These are phyloP conservation scores for Macaria liturata DNA, from an alignment of 2,888 invertebrate species.

Conservation along the genomic window DNA sequence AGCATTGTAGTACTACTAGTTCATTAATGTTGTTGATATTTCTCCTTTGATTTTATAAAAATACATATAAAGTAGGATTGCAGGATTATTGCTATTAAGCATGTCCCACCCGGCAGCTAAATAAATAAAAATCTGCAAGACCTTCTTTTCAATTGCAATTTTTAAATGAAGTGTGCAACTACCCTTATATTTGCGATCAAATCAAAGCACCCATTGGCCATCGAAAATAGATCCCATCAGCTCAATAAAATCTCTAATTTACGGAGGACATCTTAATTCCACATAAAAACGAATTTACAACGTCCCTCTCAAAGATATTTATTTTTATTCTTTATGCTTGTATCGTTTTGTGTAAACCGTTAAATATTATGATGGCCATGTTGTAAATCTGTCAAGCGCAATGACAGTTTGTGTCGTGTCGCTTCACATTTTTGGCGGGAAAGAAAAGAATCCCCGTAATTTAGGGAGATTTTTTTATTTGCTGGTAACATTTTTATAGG, in stretches of 20 bases:
- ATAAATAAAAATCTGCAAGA: too few relatives aligned
- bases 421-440: conserved; percentile 12
- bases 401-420: conserved; percentile 34
- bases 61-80: too few relatives aligned
- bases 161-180: too few relatives aligned
- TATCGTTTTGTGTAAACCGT: conserved; percentile 65
- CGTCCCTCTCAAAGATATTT: conserved; percentile 58
- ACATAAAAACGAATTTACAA: conserved; percentile 73
- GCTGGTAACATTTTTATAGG: conserved; percentile 26
- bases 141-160: too few relatives aligned
- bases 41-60: too few relatives aligned
- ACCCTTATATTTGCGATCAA: background rate
- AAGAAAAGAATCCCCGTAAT: background rate
- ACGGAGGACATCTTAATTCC: conserved; percentile 75
- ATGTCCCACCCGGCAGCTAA: too few relatives aligned
- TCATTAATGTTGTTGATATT: too few relatives aligned
- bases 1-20: too few relatives aligned
- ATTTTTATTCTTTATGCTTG: conserved; percentile 58
- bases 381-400: conserved; percentile 67
- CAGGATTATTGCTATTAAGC: too few relatives aligned
- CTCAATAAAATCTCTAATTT: conserved; percentile 67
- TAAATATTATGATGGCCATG: conserved; percentile 70
- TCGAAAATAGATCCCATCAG: conserved; percentile 44
- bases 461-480: conserved; percentile 16
- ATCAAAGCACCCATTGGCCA: conserved; percentile 5